These are phyloP conservation scores for Erpornis zantholeuca DNA, from an alignment of 2,113 vertebrate species.

Conservation along the genomic window DNA sequence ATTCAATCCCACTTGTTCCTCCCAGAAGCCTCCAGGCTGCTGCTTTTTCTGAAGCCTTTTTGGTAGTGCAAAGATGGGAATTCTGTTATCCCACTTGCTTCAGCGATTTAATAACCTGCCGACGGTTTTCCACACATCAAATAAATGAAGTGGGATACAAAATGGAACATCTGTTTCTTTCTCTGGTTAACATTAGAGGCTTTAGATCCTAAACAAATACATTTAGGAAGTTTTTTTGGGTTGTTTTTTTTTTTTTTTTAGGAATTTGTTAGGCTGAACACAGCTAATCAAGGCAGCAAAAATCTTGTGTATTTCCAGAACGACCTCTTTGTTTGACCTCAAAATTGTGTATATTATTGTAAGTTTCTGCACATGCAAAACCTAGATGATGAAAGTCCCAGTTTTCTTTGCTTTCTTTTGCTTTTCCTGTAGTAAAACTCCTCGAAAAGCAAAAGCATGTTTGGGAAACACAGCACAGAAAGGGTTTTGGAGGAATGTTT, in stretches of 20 bases:
- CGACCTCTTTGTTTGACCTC: constrained; percentile 58
- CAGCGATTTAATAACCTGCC: constrained; percentile 55
- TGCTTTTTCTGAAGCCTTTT: background rate
- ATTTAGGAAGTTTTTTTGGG: constrained; percentile 35
- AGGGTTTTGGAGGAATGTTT: background rate
- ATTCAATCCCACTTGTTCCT: background rate
- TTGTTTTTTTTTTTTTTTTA: background rate
- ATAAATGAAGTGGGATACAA: constrained; percentile 57
- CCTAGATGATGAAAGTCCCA: background rate
- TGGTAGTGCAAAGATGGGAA: constrained; percentile 7
- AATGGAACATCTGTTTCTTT: constrained; percentile 57
- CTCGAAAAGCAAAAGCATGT: background rate
- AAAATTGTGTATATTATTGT: constrained; percentile 60
- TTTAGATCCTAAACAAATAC: constrained; percentile 45
- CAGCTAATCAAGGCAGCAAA: constrained; percentile 56
- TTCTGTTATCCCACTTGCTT: constrained; percentile 12
- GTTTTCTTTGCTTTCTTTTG: background rate
- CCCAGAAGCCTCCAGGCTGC: background rate
- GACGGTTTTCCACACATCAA: constrained; percentile 30
- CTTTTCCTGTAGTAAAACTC: background rate
- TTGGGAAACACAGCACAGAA: background rate
- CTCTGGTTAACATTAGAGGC: constrained; percentile 37
- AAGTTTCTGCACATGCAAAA: constrained; percentile 44
- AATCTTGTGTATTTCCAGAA: constrained; percentile 41
- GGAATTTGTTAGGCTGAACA: constrained; percentile 43